Percentiles rank a stretch among this genome's conserved stretches.
These are phyloP conservation scores for Xenentodon cancila DNA, from an alignment of 2,797 vertebrate genomes.

Conservation along the genomic window DNA sequence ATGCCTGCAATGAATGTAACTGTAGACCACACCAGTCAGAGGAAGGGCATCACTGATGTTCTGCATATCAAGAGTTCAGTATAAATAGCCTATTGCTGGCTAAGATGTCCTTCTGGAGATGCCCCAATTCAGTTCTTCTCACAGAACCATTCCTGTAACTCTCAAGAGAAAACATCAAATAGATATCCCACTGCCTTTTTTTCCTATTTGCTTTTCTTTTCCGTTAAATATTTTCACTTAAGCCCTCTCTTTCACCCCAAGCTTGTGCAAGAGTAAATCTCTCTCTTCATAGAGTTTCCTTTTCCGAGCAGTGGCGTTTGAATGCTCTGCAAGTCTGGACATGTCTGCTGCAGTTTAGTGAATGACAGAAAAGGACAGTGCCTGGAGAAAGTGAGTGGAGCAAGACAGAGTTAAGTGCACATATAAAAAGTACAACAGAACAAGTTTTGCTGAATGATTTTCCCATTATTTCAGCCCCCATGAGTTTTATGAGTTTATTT, in stretches of 20 bases:
- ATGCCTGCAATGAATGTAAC: conserved; percentile 26
- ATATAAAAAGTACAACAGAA: background rate
- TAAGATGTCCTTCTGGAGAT: conserved; percentile 49
- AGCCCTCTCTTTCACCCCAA: conserved; percentile 2
- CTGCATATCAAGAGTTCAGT: conserved; percentile 55
- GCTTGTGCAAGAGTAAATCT: conserved; percentile 31
- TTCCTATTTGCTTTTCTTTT: conserved; percentile 16
- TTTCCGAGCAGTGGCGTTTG: conserved; percentile 41
- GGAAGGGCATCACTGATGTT: conserved; percentile 58
- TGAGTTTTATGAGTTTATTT: background rate
- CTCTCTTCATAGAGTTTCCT: conserved; percentile 47
- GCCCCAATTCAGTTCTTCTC: conserved; percentile 45
- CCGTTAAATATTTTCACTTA: conserved; percentile 26
- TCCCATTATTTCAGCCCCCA: background rate
- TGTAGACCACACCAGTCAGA: conserved; percentile 39
- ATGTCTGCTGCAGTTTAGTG: conserved; percentile 49
- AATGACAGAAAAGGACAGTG: conserved; percentile 44
- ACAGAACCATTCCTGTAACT: conserved; percentile 27
- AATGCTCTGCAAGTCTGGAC: conserved; percentile 63
- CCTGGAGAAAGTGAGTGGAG: conserved; percentile 23
- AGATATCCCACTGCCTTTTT: conserved; percentile 14
- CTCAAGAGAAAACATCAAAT: conserved; percentile 23
- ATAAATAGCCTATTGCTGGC: conserved; percentile 70
- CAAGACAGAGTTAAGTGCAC: conserved; percentile 23
- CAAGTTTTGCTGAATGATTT: background rate